These are phyloP conservation scores for Melanchra persicariae DNA, from an alignment of 2,888 invertebrate species.

Conservation along the genomic window DNA sequence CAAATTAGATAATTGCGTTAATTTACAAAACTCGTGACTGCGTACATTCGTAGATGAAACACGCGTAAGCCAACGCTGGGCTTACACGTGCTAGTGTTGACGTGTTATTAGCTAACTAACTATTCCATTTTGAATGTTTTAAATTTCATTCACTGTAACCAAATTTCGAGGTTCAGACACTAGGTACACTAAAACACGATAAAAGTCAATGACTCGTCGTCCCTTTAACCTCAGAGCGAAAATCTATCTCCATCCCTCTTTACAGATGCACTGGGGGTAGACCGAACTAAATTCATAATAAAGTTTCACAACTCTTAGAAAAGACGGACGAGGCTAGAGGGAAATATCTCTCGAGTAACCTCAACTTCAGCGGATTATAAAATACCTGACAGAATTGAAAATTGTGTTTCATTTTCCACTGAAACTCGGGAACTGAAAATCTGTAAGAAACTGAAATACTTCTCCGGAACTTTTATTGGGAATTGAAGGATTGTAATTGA, in stretches of 20 bases:
- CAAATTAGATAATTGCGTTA: conserved; percentile 27
- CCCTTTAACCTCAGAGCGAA: conserved; percentile 22
- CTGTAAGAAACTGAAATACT: conserved; percentile 39
- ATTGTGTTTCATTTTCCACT: conserved; percentile 51
- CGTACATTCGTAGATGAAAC: not conserved
- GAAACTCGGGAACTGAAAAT: conserved; percentile 44
- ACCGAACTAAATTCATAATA: conserved; percentile 71
- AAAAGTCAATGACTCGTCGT: conserved; percentile 8
- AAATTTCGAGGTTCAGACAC: too few species aligned
- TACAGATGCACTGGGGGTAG: conserved; percentile 52
- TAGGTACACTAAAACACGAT: too few species aligned
- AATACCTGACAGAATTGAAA: conserved; percentile 62
- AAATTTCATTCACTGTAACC: too few species aligned
- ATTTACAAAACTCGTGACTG: conserved; percentile 29
- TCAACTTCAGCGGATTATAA: conserved; percentile 59
- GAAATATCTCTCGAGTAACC: conserved; percentile 63
- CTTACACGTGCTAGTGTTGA: too few species aligned
- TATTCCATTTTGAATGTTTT: too few species aligned
- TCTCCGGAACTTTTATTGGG: conserved; percentile 6
- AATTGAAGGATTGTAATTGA: conserved; percentile 40
- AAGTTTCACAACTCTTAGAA: conserved; percentile 66
- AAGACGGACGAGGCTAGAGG: conserved; percentile 65
- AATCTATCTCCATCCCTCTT: conserved; percentile 17
- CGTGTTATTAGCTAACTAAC: too few species aligned
- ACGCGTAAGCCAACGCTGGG: conserved; percentile 2